Conservation (phyloP, 2,888 invertebrate genomes). For the Arctia plantaginis region DNA sequence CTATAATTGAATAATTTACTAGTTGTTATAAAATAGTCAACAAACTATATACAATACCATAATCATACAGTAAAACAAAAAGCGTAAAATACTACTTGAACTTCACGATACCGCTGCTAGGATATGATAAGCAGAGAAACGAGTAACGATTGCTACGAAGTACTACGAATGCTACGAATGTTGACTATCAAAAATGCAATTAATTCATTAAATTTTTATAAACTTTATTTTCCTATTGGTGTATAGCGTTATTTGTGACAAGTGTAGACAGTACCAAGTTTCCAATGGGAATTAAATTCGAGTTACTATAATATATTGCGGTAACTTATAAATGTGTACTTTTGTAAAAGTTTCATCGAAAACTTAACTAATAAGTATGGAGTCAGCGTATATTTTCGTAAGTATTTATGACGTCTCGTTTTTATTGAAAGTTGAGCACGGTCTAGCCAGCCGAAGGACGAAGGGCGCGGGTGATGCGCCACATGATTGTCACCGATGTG, state of each 20-base stretch:
- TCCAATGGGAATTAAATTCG: neutral
- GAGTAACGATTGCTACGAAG: slow-evolving; percentile 14
- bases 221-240: neutral
- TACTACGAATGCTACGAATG: slow-evolving; percentile 17
- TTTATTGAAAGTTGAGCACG: slow-evolving; percentile 57
- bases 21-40: too few species aligned
- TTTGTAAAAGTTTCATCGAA: neutral
- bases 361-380: slow-evolving; percentile 9
- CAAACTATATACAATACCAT: neutral
- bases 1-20: too few species aligned
- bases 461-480: slow-evolving; percentile 74
- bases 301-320: neutral
- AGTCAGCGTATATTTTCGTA: slow-evolving; percentile 17
- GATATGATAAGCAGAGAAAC: neutral
- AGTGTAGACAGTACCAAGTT: neutral
- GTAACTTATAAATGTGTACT: neutral
- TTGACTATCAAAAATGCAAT: neutral
- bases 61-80: neutral
- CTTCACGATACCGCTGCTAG: neutral
- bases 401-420: slow-evolving; percentile 29
- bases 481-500: slow-evolving; percentile 74
- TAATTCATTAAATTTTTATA: neutral
- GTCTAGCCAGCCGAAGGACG: slow-evolving; percentile 65
- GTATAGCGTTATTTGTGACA: neutral
- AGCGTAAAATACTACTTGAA: neutral